Conservation (phyloP, 2,888 invertebrate species). For the Mongoloraphidia duomilia region DNA sequence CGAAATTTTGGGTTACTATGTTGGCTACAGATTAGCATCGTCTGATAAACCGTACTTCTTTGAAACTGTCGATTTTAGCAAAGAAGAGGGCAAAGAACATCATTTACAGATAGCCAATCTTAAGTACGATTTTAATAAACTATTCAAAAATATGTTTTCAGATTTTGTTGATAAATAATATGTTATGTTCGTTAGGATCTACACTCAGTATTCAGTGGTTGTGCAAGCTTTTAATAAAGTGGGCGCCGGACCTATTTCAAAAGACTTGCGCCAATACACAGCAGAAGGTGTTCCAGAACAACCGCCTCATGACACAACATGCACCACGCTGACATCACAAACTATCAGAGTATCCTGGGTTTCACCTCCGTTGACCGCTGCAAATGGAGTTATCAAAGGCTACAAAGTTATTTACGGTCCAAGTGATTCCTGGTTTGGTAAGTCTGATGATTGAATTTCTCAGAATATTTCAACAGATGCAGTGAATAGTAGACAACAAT, state of each 20-base stretch:
- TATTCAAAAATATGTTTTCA: too few species aligned
- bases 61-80: constrained; percentile 82
- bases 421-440: constrained; percentile 83
- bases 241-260: constrained; percentile 82
- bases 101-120: constrained; percentile 67
- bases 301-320: constrained; percentile 81
- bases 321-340: constrained; percentile 86
- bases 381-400: constrained; percentile 90
- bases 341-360: constrained; percentile 91
- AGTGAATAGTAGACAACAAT: too few species aligned
- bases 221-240: constrained; percentile 91
- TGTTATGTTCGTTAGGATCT: constrained; percentile 45
- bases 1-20: constrained; percentile 80
- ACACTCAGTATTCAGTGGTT: constrained; percentile 91
- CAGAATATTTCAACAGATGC: too few species aligned
- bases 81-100: constrained; percentile 84
- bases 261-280: constrained; percentile 80
- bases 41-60: constrained; percentile 78
- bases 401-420: constrained; percentile 90
- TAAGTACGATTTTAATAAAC: constrained; percentile 35
- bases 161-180: too few species aligned
- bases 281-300: constrained; percentile 90
- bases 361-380: constrained; percentile 79
- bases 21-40: constrained; percentile 73
- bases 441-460: constrained; percentile 26